Percentiles rank a stretch among this genome's conserved stretches.
Evolutionary conservation across 2,797 vertebrate species (phyloP).

Genomic region (Cyprinella venusta): DNA sequence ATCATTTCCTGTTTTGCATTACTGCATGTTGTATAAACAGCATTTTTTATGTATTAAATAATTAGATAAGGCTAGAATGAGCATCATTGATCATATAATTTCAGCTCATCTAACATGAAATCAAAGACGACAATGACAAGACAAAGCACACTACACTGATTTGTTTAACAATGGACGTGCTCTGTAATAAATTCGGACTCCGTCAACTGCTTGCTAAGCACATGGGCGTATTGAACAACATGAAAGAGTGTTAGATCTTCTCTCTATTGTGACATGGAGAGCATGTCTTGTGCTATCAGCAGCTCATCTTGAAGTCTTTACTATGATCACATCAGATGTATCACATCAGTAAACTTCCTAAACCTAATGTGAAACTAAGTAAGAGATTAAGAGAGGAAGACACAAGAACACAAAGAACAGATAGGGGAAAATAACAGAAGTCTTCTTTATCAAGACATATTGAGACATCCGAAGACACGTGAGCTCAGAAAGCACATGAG

Average conservation of each 20-base stretch:
- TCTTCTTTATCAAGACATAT: conserved; percentile 7
- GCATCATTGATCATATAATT: background rate
- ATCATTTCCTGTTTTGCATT: background rate
- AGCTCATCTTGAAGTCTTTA: conserved; percentile 21
- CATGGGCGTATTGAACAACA: conserved; percentile 15
- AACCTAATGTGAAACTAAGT: conserved; percentile 14
- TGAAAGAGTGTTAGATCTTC: conserved; percentile 30
- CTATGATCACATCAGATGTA: conserved; percentile 24
- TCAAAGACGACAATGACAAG: background rate
- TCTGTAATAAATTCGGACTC: background rate
- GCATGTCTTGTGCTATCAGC: conserved; percentile 37
- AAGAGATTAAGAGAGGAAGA: conserved; percentile 27
- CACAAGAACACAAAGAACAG: background rate
- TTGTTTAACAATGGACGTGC: background rate
- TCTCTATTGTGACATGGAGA: background rate
- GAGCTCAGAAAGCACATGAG: conserved; percentile 39
- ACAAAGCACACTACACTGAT: background rate
- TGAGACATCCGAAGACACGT: conserved; percentile 40
- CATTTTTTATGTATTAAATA: background rate
- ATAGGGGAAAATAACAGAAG: conserved; percentile 2
- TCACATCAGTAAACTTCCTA: conserved; percentile 38
- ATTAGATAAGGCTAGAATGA: background rate
- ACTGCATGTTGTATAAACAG: background rate
- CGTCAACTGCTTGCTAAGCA: conserved; percentile 13
- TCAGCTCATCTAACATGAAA: background rate